These are phyloP conservation scores for Cataglyphis rosenhaueri DNA, from an alignment of 2,888 invertebrate species.

Conservation along the genomic window DNA sequence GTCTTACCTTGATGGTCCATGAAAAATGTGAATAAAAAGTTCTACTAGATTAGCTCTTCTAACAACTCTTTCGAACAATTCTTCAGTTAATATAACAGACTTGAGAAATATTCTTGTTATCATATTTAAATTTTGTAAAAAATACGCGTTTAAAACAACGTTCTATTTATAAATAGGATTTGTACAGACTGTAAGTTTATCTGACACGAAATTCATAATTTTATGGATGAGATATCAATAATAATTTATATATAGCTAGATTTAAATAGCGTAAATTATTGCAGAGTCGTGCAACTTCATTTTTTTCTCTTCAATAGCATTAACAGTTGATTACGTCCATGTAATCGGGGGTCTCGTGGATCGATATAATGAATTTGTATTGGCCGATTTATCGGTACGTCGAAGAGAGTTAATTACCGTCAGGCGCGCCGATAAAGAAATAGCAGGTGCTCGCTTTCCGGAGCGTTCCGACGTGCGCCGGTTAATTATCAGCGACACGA, in stretches of 20 bases:
- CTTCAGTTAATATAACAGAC: background rate
- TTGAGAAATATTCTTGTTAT: background rate
- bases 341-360: conserved; percentile 2
- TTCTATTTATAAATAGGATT: background rate
- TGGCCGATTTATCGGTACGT: conserved; percentile 53
- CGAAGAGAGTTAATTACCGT: conserved; percentile 62
- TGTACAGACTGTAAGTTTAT: too few species aligned
- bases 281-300: background rate
- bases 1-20: background rate
- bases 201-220: too few species aligned
- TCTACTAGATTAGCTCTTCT: background rate
- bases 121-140: background rate
- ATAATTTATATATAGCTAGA: too few species aligned
- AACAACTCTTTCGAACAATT: background rate
- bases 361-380: conserved; percentile 29
- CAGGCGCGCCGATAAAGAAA: conserved; percentile 57
- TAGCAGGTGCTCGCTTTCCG: conserved; percentile 43
- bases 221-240: too few species aligned
- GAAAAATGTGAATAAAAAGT: background rate
- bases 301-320: background rate
- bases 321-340: background rate
- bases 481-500: conserved; percentile 64
- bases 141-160: background rate
- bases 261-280: background rate
- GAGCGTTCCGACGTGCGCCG: conserved; percentile 38